Evolutionary conservation across 1,140 invertebrate genomes (phyloP).

Genomic region (Dinoponera quadriceps): DNA sequence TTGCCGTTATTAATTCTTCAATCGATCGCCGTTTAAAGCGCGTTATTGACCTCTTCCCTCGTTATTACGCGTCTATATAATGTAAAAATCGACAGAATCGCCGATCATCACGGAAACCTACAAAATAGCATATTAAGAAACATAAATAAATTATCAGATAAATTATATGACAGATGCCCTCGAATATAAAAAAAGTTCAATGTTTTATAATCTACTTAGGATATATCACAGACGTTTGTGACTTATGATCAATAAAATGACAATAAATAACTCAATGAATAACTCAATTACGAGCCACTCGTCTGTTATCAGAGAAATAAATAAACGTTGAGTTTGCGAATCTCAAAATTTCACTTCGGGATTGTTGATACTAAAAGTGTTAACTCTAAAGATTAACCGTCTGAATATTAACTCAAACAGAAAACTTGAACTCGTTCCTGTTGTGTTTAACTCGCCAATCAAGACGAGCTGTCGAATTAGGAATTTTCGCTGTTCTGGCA

Average conservation of each 20-base stretch:
- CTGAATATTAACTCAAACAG: too few relatives aligned
- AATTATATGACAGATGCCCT: not conserved
- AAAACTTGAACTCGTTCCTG: too few relatives aligned
- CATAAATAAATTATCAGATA: not conserved
- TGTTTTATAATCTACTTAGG: not conserved
- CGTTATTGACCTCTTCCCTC: not conserved
- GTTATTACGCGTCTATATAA: not conserved
- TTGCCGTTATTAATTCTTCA: not conserved
- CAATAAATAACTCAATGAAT: not conserved
- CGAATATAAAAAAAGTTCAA: not conserved
- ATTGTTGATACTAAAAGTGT: not conserved
- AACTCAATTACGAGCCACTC: not conserved
- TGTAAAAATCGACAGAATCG: not conserved
- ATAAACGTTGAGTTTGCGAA: not conserved
- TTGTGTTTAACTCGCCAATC: not conserved
- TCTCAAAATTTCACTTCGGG: not conserved
- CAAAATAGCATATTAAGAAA: not conserved
- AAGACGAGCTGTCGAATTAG: not conserved
- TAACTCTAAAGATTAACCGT: not conserved
- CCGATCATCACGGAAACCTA: not conserved
- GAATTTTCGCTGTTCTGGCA: not conserved
- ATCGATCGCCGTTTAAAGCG: conserved; percentile 12
- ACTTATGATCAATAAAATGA: not conserved
- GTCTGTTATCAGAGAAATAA: not conserved
- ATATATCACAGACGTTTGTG: not conserved